These are phyloP conservation scores for Nettapus auritus DNA, from an alignment of 2,113 vertebrate genomes.

Conservation along the genomic window DNA sequence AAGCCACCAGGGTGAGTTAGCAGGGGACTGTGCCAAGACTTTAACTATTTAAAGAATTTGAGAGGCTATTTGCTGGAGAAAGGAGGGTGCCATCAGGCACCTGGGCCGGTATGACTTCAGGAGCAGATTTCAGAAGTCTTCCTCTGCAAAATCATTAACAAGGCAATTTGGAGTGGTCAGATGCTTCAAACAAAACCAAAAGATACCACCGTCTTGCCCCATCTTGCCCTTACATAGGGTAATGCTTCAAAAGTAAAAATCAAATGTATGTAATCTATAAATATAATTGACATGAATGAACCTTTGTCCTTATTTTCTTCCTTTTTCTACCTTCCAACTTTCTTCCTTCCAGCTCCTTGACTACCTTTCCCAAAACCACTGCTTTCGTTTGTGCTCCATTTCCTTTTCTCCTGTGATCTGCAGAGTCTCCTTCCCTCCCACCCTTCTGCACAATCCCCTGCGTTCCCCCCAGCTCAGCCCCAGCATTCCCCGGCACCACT, in stretches of 20 bases:
- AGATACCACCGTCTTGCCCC: not conserved
- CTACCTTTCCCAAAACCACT: not conserved
- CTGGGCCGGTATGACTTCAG: not conserved
- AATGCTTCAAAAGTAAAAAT: constrained; percentile 8
- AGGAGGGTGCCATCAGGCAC: not conserved
- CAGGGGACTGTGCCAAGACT: not conserved
- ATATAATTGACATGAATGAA: not conserved
- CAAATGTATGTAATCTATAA: not conserved
- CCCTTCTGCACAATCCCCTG: not conserved
- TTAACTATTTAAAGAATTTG: not conserved
- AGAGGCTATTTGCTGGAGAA: not conserved
- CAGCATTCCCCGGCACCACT: not conserved
- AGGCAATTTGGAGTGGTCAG: not conserved
- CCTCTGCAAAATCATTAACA: not conserved
- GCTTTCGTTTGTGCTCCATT: not conserved
- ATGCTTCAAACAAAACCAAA: not conserved
- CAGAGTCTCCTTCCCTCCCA: not conserved
- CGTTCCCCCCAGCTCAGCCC: not conserved
- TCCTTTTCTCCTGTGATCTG: not conserved
- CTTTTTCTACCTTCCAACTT: not conserved
- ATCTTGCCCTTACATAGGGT: not conserved
- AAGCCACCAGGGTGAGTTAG: not conserved
- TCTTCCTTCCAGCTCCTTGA: not conserved
- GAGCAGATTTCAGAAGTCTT: not conserved
- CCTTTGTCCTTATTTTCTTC: not conserved